These are phyloP conservation scores for Acrobasis suavella DNA, from an alignment of 2,888 invertebrate genomes.

Conservation along the genomic window DNA sequence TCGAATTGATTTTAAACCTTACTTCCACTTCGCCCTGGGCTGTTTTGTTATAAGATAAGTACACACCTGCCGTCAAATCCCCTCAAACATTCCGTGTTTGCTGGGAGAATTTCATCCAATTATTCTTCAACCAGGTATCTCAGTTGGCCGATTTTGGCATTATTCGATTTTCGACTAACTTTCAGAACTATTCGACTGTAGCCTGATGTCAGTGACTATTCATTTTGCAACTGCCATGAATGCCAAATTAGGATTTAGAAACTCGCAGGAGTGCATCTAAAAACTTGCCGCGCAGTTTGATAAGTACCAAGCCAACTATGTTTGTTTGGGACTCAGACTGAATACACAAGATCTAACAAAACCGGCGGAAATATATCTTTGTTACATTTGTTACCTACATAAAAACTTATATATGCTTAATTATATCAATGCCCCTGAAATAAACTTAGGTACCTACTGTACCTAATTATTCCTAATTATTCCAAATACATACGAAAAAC, in stretches of 20 bases:
- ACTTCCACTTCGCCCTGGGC: no score
- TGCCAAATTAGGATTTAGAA: constrained; percentile 36
- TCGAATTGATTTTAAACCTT: no score
- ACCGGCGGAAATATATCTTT: no score
- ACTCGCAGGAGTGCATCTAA: constrained; percentile 21
- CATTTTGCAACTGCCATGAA: constrained; percentile 35
- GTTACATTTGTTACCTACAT: no score
- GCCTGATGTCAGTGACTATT: constrained; percentile 36
- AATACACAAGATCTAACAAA: neutral
- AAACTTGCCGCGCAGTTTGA: constrained; percentile 19
- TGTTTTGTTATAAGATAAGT: no score
- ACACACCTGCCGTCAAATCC: neutral
- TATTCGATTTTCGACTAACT: constrained; percentile 37
- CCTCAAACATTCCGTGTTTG: constrained; percentile 22
- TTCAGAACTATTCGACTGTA: constrained; percentile 35
- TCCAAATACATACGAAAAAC: no score
- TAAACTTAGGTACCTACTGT: no score
- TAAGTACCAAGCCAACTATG: constrained; percentile 13
- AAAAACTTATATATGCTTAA: no score
- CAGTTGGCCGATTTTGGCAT: constrained; percentile 35
- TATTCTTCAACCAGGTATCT: constrained; percentile 33
- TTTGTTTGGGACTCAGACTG: constrained; percentile 10
- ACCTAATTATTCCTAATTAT: no score
- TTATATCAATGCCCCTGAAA: no score
- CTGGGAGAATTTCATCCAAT: constrained; percentile 30